Percentiles rank a stretch among this genome's conserved stretches.
These are phyloP conservation scores for Pan troglodytes DNA, from an alignment of 2,113 vertebrate species.

Conservation along the genomic window NHGRI_mPanTro3-v2.1_pri NC_072419.2:63683501-63684000, in stretches of 20 bases:
- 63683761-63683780: conserved; percentile 93
- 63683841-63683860: neutral
- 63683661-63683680: neutral
- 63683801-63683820: conserved; percentile 96
- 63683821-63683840: conserved; percentile 87
- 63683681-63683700: no score
- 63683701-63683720: neutral
- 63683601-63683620: neutral
- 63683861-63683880: neutral
- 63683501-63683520: neutral
- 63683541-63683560: rapidly evolving
- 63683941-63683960: neutral
- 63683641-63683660: neutral
- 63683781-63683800: conserved; percentile 96
- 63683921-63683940: neutral
- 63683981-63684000: neutral
- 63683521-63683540: neutral
- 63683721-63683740: neutral
- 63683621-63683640: no score
- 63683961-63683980: neutral
- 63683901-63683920: neutral
- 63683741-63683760: neutral
- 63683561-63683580: neutral
- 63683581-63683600: neutral
- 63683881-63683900: conserved; percentile 28